Evolutionary conservation across 2,888 invertebrate genomes (phyloP).

Genomic region (Melolontha melolontha): DNA sequence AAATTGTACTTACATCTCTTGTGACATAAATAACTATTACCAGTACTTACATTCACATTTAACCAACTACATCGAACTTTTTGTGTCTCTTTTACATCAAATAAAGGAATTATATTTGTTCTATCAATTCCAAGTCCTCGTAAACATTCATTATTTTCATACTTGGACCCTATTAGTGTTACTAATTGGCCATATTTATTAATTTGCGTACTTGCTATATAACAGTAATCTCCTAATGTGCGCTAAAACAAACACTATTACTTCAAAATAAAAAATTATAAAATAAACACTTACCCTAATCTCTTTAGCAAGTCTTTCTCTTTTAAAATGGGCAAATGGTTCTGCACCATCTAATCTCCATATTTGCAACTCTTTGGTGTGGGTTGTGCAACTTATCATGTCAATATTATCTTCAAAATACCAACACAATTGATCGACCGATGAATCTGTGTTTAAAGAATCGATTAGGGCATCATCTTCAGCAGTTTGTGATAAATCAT

Average conservation of each 20-base stretch:
- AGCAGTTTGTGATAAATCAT: slow-evolving; percentile 76
- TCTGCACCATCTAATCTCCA: slow-evolving; percentile 77
- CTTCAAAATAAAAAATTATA: slow-evolving; percentile 1
- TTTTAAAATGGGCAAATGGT: slow-evolving; percentile 69
- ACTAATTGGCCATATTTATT: slow-evolving; percentile 67
- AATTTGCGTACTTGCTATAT: slow-evolving; percentile 73
- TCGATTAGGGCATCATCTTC: slow-evolving; percentile 86
- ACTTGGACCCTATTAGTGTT: slow-evolving; percentile 75
- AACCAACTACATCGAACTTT: slow-evolving; percentile 78
- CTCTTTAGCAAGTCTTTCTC: slow-evolving; percentile 71
- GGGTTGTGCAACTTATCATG: slow-evolving; percentile 75
- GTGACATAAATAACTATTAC: too few species aligned
- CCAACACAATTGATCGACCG: slow-evolving; percentile 77
- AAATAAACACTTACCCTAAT: slow-evolving; percentile 66
- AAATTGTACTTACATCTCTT: too few species aligned
- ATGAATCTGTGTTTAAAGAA: slow-evolving; percentile 83
- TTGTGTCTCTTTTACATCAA: slow-evolving; percentile 73
- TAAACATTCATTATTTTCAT: slow-evolving; percentile 71
- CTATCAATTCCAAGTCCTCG: slow-evolving; percentile 65
- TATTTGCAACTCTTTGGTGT: slow-evolving; percentile 77
- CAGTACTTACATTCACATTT: slow-evolving; percentile 70
- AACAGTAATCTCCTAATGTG: slow-evolving; percentile 72
- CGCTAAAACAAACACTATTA: slow-evolving; percentile 65
- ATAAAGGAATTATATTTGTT: slow-evolving; percentile 68
- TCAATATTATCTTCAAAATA: slow-evolving; percentile 64